Percentiles rank a stretch among this genome's conserved stretches.
phyloP scores from a whole-genome alignment of 2,797 vertebrate genomes.

The Diplodus sargus region DNA sequence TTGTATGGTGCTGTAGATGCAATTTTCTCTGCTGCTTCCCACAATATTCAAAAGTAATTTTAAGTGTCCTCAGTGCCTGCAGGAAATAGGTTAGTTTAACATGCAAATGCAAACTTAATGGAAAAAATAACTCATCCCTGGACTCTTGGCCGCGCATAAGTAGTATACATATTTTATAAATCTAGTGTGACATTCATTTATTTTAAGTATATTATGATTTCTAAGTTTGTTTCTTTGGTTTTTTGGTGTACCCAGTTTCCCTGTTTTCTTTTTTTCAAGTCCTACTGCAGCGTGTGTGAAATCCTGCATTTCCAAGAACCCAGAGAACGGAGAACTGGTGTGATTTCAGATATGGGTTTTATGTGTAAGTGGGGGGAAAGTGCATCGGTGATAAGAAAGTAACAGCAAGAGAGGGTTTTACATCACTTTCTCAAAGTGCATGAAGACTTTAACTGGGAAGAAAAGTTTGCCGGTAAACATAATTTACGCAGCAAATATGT shows the following conservation, averaged over 20 bases:
- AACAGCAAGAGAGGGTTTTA: conserved; percentile 15
- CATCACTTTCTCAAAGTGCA: conserved; percentile 15
- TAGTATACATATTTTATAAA: conserved; percentile 27
- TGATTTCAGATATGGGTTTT: conserved; percentile 30
- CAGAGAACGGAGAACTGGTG: conserved; percentile 20
- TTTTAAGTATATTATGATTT: conserved; percentile 1
- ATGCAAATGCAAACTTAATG: conserved; percentile 60
- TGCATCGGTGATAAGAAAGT: conserved; percentile 32
- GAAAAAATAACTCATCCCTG: conserved; percentile 38
- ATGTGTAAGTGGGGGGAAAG: conserved; percentile 23
- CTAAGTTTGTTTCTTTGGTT: background rate
- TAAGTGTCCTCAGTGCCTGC: conserved; percentile 39
- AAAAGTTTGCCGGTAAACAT: conserved; percentile 1
- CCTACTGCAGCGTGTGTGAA: background rate
- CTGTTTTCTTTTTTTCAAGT: background rate
- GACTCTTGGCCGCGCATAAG: conserved; percentile 3
- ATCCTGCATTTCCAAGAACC: conserved; percentile 33
- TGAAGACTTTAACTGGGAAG: conserved; percentile 13
- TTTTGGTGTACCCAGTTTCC: background rate
- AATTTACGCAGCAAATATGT: conserved; percentile 6
- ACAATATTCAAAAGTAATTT: conserved; percentile 31
- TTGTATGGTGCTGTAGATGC: conserved; percentile 37
- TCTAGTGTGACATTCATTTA: conserved; percentile 11
- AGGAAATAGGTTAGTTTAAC: conserved; percentile 59
- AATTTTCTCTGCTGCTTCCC: conserved; percentile 40